phyloP scores from a whole-genome alignment of 2,888 invertebrate genomes.

The Conomelus anceps region DNA sequence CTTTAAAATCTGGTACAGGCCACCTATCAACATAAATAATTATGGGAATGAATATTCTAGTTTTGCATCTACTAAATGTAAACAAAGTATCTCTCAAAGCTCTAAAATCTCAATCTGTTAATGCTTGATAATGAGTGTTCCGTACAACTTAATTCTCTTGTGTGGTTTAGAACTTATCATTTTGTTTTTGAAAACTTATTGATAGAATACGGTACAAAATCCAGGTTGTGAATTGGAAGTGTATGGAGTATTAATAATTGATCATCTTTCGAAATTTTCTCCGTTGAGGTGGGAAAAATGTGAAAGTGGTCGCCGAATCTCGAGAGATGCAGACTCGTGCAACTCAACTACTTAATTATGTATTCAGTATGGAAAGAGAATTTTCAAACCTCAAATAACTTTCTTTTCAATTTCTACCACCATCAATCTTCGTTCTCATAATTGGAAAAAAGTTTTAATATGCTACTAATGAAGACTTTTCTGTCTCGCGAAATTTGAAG shows the following conservation, averaged over 20 bases:
- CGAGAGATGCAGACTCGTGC: not conserved
- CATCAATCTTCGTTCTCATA: not conserved
- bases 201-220: not conserved
- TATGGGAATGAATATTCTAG: too few species aligned
- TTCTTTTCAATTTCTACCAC: not conserved
- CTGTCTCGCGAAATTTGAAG: not conserved
- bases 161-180: not conserved
- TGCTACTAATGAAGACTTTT: not conserved
- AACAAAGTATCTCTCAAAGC: not conserved
- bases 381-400: not conserved
- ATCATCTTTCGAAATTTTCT: not conserved
- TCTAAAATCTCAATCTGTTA: not conserved
- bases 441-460: not conserved
- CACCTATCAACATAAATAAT: too few species aligned
- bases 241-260: not conserved
- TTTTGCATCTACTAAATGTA: too few species aligned
- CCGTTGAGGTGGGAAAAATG: not conserved
- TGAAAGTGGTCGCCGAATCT: not conserved
- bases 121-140: not conserved
- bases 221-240: not conserved
- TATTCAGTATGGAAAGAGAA: not conserved
- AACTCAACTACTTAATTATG: not conserved
- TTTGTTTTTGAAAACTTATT: not conserved
- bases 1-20: too few species aligned
- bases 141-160: not conserved